Conservation (phyloP, 2,797 vertebrate genomes). For the Acomys russatus region DNA sequence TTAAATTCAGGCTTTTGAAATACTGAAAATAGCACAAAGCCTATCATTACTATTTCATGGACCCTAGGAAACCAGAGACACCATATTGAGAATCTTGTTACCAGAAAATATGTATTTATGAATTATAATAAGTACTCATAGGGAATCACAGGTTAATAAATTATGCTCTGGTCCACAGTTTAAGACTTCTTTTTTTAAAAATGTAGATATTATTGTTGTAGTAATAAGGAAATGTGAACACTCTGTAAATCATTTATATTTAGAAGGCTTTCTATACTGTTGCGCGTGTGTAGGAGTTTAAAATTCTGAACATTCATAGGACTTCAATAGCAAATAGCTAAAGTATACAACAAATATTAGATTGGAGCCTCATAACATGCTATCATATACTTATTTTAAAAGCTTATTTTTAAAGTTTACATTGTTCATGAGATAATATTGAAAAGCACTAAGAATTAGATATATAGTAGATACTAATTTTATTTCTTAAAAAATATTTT, state of each 20-base stretch:
- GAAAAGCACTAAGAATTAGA: background rate
- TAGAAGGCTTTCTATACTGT: conserved; percentile 58
- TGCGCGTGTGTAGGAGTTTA: conserved; percentile 67
- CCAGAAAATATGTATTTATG: conserved; percentile 75
- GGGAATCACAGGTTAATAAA: conserved; percentile 68
- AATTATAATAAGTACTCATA: conserved; percentile 73
- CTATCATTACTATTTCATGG: conserved; percentile 80
- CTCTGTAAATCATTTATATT: conserved; percentile 67
- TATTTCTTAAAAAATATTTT: background rate
- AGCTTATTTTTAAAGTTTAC: conserved; percentile 40
- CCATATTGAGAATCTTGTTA: conserved; percentile 74
- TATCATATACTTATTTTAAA: conserved; percentile 59
- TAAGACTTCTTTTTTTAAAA: conserved; percentile 68
- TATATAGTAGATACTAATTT: background rate
- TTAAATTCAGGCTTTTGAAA: conserved; percentile 74
- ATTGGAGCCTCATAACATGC: conserved; percentile 1
- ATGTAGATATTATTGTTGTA: conserved; percentile 58
- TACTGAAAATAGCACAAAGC: conserved; percentile 75
- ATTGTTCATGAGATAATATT: conserved; percentile 21
- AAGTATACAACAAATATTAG: conserved; percentile 44
- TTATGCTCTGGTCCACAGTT: conserved; percentile 33
- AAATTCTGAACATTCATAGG: conserved; percentile 42
- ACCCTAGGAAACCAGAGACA: conserved; percentile 68
- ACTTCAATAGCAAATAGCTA: conserved; percentile 54
- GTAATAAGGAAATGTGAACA: conserved; percentile 74